A percentile compares a stretch with the other conserved stretches of the same genome.
Conservation (phyloP, 2,113 vertebrate genomes). For the Scomber colias region DNA sequence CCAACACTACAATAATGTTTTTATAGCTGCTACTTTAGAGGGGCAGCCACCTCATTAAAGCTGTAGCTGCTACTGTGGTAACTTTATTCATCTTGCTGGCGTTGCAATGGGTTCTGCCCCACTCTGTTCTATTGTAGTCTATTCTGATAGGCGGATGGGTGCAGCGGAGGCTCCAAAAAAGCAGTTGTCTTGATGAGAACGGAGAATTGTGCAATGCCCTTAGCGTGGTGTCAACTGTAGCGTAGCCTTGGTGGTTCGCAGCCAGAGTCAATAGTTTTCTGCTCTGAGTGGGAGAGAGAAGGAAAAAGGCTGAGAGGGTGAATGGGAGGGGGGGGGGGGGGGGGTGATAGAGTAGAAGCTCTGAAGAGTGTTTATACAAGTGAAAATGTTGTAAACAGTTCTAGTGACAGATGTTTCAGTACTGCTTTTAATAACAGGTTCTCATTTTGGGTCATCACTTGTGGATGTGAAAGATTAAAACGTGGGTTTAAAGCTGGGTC, state of each 20-base stretch:
- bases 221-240: constrained; percentile 65
- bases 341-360: constrained; percentile 54
- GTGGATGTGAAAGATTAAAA: constrained; percentile 43
- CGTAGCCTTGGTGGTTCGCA: constrained; percentile 62
- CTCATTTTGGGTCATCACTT: constrained; percentile 18
- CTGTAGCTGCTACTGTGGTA: constrained; percentile 13
- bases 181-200: constrained; percentile 62
- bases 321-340: neutral
- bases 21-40: constrained; percentile 23
- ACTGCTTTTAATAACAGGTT: constrained; percentile 29
- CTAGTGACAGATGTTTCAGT: constrained; percentile 44
- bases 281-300: constrained; percentile 57
- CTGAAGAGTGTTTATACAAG: constrained; percentile 43
- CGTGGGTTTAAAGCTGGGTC: constrained; percentile 1
- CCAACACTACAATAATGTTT: constrained; percentile 13
- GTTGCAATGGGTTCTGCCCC: neutral
- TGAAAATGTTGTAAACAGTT: constrained; percentile 45
- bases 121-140: neutral
- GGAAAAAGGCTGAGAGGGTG: constrained; percentile 17
- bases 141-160: constrained; percentile 32
- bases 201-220: constrained; percentile 66
- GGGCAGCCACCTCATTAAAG: constrained; percentile 45
- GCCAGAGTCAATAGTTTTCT: constrained; percentile 65
- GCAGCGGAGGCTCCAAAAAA: constrained; percentile 44
- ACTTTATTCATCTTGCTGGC: constrained; percentile 27